Base-by-base conservation (phyloP, 2,888 invertebrate species). In the Carcina quercana region DNA sequence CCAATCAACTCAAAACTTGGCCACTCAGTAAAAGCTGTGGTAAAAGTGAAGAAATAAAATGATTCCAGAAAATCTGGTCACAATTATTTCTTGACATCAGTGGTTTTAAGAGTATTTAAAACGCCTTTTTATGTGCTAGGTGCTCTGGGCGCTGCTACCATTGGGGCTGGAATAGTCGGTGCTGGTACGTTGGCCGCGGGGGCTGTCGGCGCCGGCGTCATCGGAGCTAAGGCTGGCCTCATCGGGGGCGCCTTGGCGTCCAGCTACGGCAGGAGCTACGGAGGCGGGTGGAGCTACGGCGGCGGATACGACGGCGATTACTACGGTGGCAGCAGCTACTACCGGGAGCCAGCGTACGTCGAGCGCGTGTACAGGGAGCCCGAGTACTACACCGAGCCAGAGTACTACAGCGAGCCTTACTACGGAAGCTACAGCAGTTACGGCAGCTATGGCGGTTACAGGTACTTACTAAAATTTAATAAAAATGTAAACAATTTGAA, bases 231-330 rank as follows among this genome's bases (percentile, higher is more conserved):
- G 34, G 69, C 68, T 15, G 80, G 80, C 3, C 47, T 78, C 10
- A 28, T 82, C 10, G 80, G 80, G 1, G 80, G 80, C 0, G 76
- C 71, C 1, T 17, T 79, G 5, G 75, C 64, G 1, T 40, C 67
- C 12, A 36, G 42, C 19, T 55, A 60, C 34, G 50, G 60, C 28
- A 52, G 69, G 41, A 59, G 56, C 45, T 58, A 50, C 28, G 58
- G 55, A 15, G 40, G 43, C 13, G 37, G 19, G 14, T 35, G 40
- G 12, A 40, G 44, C 17, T 36, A 35, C 30, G 38, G 46, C 12
- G 39, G 37, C 17, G 42, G 45, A 8, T 39, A 44, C 33, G 38
- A 42, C 20, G 40, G 43, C 8, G 47, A 50, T 0, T 42, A 44
- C 15, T 49, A 50, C 38, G 35, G 43, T 17, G 45, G 52, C 13